Base-by-base conservation (phyloP, 2,888 invertebrate genomes). In the Diarsia brunnea region DNA sequence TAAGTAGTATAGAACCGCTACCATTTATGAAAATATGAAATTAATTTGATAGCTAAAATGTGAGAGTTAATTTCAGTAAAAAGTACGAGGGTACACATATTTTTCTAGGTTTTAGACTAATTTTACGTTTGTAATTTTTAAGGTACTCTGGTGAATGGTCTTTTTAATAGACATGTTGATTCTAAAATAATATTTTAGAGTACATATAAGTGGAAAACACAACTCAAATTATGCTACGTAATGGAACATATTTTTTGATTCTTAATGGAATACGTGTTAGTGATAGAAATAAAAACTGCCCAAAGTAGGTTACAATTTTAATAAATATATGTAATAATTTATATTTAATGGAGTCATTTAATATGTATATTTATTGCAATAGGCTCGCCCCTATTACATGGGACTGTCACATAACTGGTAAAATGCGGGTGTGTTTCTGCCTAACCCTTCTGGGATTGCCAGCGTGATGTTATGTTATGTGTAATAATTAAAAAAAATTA, bases 181-280 rank as follows among this genome's bases (percentile, higher is more conserved):
- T 64, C 24, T 51, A 51, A 68, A 79, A 72, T 58, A 51, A 68
- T 64, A 24, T 66, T 45, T n/a, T 19, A 27, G 58, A n/a, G 43
- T 14, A n/a, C n/a, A 31, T 4, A 4, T 5, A 66, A 69, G 63
- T 43, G n/a, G 16, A 69, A 24, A 55, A 31, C 38, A n/a, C 31
- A 27, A 11, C 24, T 70, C n/a, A 24, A 72, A 43, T 43, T 31
- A 31, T 58, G 0, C 27, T 55, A 16, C 31, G 24, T 38, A 47
- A 53, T 31, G 27, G 2, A 14, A 66, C 10, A 4, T 0, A 43
- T 51, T 43, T 75, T 67, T 21, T 7, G 11, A 4, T 27, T 14
- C 1, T 70, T 19, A 71, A 71, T 27, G 49, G 5, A 71, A 60
- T 7, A n/a, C 8, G 27, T 75, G 55, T 58, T 19, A 27, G n/a